Base-by-base conservation (phyloP, 2,888 invertebrate species). In the Tipula confusa region DNA sequence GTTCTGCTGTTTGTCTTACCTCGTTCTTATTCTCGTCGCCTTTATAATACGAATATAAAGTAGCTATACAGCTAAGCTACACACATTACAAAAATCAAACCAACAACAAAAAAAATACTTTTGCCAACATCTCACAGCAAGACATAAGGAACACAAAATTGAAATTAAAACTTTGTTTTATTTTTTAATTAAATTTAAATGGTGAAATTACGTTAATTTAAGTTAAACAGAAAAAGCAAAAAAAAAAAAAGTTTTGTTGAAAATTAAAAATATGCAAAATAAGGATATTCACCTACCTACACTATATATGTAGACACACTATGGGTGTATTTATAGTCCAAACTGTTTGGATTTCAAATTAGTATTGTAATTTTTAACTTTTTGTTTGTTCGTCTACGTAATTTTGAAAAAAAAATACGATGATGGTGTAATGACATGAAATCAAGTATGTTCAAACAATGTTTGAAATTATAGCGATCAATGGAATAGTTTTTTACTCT, bases 71-170 rank as follows among this genome's bases (percentile, higher is more conserved):
- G 43, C n/a, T 43, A 15, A 43, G 43, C 64, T 64, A 24, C 24
- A 48, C 64, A 24, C 24, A 24, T 24, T 64, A 64, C 64, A 9
- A 64, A 64, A 64, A 64, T 64, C 18, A 64, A 64, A 64, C 64
- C 2, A 64, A 64, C 18, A 64, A 24, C 18, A 64, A 64, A 38
- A 38, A 38, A 64, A 64, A 64, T 24, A 64, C 24, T 64, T 64
- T 6, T 64, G 33, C 11, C 24, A 64, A 64, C 64, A 24, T 64
- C 64, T n/a, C 43, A 64, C 64, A 64, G 64, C 64, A 64, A 64
- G 64, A 64, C 64, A 64, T 64, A n/a, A 64, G 64, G 64, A 64
- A 64, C 64, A 64, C 64, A 64, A 64, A 64, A 64, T 64, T 64
- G 64, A 64, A 64, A 64, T 64, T 64, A 64, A 64, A 64, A 64